A percentile compares a stretch with the other conserved stretches of the same genome.
Conservation (phyloP, 1,140 invertebrate species). For the Drosophila murphyi region DNA sequence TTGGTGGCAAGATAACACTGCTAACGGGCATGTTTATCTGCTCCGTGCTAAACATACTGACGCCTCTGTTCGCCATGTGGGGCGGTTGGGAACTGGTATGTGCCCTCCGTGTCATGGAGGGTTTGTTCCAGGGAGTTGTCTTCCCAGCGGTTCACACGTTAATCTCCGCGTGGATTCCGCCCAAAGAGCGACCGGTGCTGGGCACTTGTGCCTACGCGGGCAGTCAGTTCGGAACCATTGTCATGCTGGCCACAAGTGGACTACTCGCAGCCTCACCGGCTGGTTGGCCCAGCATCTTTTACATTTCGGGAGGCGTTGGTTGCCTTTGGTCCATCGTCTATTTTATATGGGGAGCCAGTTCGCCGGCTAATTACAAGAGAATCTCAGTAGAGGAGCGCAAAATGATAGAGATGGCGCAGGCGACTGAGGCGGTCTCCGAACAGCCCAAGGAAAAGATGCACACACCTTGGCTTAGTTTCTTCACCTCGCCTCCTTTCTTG, state of each 20-base stretch:
- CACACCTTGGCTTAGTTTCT: constrained; percentile 90
- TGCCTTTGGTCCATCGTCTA: constrained; percentile 87
- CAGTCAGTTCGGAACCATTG: constrained; percentile 90
- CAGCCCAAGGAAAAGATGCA: constrained; percentile 48
- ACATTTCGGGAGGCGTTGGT: constrained; percentile 89
- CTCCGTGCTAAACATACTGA: constrained; percentile 84
- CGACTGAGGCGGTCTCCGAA: constrained; percentile 34
- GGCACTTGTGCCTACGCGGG: constrained; percentile 87
- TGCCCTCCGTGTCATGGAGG: constrained; percentile 89
- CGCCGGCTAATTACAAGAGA: constrained; percentile 87
- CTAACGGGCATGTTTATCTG: constrained; percentile 86
- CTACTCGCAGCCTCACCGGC: constrained; percentile 86
- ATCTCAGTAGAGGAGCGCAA: constrained; percentile 87
- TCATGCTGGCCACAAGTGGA: constrained; percentile 89
- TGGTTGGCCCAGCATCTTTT: constrained; percentile 93
- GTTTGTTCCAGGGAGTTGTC: constrained; percentile 91
- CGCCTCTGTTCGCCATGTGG: constrained; percentile 70
- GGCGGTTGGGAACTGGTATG: constrained; percentile 87
- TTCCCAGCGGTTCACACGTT: constrained; percentile 92
- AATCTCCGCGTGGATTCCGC: constrained; percentile 91
- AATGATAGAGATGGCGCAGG: constrained; percentile 86
- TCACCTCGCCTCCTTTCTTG: constrained; percentile 92
- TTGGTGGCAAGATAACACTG: constrained; percentile 88
- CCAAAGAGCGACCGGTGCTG: constrained; percentile 86
- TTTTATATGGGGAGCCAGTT: constrained; percentile 87